phyloP scores from a whole-genome alignment of 2,113 vertebrate species.

The Lipophrys pholis region DNA sequence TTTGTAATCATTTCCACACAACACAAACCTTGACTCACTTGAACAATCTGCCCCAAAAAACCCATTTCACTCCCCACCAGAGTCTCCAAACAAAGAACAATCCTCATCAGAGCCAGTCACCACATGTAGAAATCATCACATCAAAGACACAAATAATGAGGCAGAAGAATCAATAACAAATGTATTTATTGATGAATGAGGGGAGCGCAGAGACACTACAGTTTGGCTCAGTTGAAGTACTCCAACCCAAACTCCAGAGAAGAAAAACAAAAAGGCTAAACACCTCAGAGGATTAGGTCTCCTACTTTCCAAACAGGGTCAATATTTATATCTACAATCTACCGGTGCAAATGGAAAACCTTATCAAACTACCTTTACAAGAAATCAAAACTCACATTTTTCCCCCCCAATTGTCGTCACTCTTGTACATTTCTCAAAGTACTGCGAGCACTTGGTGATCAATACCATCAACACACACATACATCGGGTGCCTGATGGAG shows the following conservation, averaged over 20 bases:
- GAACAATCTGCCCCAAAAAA: too few species aligned
- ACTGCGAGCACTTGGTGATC: too few species aligned
- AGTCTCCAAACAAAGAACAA: too few species aligned
- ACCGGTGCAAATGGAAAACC: constrained; percentile 33
- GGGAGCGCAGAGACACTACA: constrained; percentile 11
- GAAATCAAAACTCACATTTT: constrained; percentile 19
- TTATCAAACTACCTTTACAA: neutral
- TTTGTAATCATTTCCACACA: too few species aligned
- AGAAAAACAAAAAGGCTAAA: too few species aligned
- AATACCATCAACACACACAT: constrained; percentile 26
- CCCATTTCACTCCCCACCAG: too few species aligned
- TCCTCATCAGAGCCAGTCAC: too few species aligned
- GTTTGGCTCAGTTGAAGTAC: neutral
- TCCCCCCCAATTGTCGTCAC: constrained; percentile 13
- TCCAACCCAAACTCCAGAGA: constrained; percentile 4
- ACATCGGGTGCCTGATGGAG: constrained; percentile 5
- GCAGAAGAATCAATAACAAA: constrained; percentile 5
- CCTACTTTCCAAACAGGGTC: constrained; percentile 9
- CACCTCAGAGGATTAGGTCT: neutral
- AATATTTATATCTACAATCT: constrained; percentile 25
- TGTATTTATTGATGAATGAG: constrained; percentile 54
- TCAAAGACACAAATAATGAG: neutral
- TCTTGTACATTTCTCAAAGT: constrained; percentile 13
- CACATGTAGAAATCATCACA: neutral
- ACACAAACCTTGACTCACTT: too few species aligned